Evolutionary conservation across 2,888 invertebrate species (phyloP).

Genomic region (Pheosia tremula): DNA sequence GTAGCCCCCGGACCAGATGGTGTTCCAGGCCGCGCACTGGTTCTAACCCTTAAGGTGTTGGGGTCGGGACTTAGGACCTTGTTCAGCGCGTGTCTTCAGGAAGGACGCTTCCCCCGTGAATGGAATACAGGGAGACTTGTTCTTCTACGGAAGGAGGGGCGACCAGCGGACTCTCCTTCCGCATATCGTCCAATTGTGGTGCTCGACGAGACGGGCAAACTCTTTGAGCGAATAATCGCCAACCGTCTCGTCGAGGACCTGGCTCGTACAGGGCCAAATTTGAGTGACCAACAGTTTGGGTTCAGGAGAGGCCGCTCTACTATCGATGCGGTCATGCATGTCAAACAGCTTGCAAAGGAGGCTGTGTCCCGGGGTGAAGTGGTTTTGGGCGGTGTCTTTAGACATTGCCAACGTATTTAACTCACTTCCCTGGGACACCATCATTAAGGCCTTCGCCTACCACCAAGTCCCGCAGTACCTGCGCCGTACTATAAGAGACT

Average conservation of each 20-base stretch:
- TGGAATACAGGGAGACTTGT: slow-evolving; percentile 5
- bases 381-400: no score
- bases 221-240: slow-evolving; percentile 2
- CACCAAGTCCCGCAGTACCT: no score
- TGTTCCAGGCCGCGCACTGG: neutral
- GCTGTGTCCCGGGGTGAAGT: no score
- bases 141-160: neutral
- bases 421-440: no score
- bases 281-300: neutral
- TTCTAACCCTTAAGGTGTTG: neutral
- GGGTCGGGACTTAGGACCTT: neutral
- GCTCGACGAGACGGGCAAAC: slow-evolving; percentile 3
- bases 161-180: slow-evolving; percentile 1
- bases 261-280: no score
- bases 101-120: neutral
- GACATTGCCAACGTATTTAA: no score
- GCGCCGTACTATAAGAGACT: no score
- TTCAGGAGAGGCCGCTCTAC: neutral
- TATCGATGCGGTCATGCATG: slow-evolving; percentile 6
- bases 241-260: slow-evolving; percentile 1
- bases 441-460: no score
- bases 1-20: no score
- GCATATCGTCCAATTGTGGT: slow-evolving; percentile 3
- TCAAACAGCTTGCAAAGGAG: no score
- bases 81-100: neutral